Percentiles rank a stretch among this genome's conserved stretches.
Evolutionary conservation across 2,888 invertebrate genomes (phyloP).

Genomic region (Sinotaia quadrata): DNA sequence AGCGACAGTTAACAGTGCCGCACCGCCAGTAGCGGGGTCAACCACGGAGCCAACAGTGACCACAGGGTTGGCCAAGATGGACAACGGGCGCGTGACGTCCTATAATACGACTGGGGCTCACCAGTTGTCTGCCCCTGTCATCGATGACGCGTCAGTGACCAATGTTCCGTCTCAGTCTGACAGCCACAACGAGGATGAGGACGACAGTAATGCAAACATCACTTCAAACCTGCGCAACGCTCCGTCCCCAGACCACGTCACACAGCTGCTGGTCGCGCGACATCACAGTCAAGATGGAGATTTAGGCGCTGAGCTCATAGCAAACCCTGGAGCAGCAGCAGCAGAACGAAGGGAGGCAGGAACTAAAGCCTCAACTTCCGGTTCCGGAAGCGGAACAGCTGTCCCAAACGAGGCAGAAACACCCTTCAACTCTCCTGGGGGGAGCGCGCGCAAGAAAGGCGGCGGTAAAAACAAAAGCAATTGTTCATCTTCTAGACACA

Average conservation of each 20-base stretch:
- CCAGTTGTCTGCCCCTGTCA: neutral
- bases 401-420: constrained; percentile 70
- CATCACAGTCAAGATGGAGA: constrained; percentile 14
- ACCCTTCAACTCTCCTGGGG: constrained; percentile 41
- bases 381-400: constrained; percentile 84
- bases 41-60: constrained; percentile 59
- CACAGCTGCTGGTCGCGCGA: constrained; percentile 15
- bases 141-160: constrained; percentile 34
- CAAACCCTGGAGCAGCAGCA: constrained; percentile 83
- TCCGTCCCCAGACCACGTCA: constrained; percentile 30
- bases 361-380: constrained; percentile 26
- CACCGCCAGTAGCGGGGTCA: neutral
- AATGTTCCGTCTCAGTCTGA: constrained; percentile 53
- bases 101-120: constrained; percentile 58
- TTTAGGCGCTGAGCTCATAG: constrained; percentile 87
- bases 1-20: constrained; percentile 5
- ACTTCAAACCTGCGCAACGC: constrained; percentile 47
- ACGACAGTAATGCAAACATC: constrained; percentile 49
- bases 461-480: constrained; percentile 24
- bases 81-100: constrained; percentile 60
- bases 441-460: constrained; percentile 27
- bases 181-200: constrained; percentile 60
- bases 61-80: constrained; percentile 59
- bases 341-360: constrained; percentile 40
- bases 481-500: constrained; percentile 36